phyloP scores from a whole-genome alignment of 1,140 invertebrate genomes.

The Papilio dardanus region DNA sequence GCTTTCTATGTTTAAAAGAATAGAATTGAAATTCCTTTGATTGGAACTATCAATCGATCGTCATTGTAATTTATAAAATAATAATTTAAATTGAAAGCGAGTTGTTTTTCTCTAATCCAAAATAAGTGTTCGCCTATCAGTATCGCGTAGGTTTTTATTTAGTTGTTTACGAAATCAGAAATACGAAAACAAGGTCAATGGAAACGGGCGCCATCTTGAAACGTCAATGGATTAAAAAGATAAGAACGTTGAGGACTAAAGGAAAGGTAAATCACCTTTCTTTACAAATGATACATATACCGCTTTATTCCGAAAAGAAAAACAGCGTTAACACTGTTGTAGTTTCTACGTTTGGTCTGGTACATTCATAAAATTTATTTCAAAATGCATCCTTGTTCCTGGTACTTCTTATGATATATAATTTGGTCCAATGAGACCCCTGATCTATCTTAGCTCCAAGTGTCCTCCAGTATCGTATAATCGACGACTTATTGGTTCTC shows the following conservation, averaged over 20 bases:
- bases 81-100: conserved; percentile 2
- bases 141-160: conserved; percentile 29
- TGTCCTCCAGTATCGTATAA: no score
- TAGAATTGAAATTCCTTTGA: background rate
- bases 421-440: no score
- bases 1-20: background rate
- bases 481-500: no score
- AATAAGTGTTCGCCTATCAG: background rate
- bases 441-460: no score
- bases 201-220: conserved; percentile 6
- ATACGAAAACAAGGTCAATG: conserved; percentile 28
- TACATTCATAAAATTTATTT: no score
- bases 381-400: no score
- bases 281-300: background rate
- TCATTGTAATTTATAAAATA: background rate
- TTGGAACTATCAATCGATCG: background rate
- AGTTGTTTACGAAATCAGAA: conserved; percentile 20
- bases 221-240: conserved; percentile 19
- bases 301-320: background rate
- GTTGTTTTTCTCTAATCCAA: conserved; percentile 23
- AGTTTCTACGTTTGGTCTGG: no score
- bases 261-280: background rate
- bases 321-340: background rate
- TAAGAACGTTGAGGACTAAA: background rate
- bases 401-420: no score